These are phyloP conservation scores for Tichodroma muraria DNA, from an alignment of 2,113 vertebrate genomes.

Conservation along the genomic window DNA sequence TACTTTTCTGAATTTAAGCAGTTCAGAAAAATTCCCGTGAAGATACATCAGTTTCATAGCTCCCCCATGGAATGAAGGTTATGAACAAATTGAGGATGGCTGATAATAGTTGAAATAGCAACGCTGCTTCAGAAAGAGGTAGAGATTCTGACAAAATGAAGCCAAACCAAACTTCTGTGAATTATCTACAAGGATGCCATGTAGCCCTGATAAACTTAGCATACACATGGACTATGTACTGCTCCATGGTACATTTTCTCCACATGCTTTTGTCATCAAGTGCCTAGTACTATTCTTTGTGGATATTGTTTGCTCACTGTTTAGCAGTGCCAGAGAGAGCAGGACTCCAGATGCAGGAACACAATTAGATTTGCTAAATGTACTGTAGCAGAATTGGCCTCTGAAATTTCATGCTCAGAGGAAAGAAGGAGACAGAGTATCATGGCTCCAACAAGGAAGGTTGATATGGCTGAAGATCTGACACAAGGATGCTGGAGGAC, in stretches of 20 bases:
- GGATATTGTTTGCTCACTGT: background rate
- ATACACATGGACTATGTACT: background rate
- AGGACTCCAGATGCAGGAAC: slow-evolving; percentile 7
- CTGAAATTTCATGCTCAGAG: background rate
- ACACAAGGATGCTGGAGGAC: background rate
- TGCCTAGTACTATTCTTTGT: background rate
- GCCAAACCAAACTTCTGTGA: background rate
- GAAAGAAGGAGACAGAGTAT: background rate
- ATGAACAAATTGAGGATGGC: background rate
- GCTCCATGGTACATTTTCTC: background rate
- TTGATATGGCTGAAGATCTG: background rate
- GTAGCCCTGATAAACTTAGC: background rate
- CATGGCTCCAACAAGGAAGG: background rate
- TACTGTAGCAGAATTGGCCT: background rate
- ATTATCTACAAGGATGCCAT: background rate
- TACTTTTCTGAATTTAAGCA: background rate
- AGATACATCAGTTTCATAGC: background rate
- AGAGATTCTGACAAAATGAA: background rate
- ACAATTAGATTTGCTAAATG: slow-evolving; percentile 33
- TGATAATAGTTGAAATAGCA: background rate
- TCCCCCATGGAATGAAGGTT: background rate
- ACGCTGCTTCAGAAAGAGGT: background rate
- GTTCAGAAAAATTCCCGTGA: background rate
- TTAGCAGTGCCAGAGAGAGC: background rate
- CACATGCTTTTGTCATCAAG: background rate